phyloP scores from a whole-genome alignment of 2,888 invertebrate species.

The Onchidella celtica region DNA sequence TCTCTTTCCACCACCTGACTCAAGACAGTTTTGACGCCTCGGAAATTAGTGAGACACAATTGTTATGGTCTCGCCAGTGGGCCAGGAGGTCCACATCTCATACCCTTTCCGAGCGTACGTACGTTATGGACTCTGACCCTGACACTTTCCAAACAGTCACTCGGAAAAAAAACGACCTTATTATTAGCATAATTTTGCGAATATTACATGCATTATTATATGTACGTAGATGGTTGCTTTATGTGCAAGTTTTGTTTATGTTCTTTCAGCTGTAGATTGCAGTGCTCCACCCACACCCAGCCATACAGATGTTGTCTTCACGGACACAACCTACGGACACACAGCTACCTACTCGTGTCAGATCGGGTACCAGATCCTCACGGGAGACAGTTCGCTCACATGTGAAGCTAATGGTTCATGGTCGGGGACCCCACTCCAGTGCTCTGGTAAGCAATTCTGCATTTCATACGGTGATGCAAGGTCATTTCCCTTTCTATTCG shows the following conservation, averaged over 20 bases:
- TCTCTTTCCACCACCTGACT: too few species aligned
- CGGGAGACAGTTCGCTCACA: background rate
- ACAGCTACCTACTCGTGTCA: slow-evolving; percentile 16
- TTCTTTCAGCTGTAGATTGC: background rate
- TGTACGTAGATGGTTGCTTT: too few species aligned
- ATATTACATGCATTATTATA: too few species aligned
- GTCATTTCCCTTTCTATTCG: background rate
- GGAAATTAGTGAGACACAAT: too few species aligned
- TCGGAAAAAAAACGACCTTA: too few species aligned
- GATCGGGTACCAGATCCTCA: background rate
- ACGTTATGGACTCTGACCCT: too few species aligned
- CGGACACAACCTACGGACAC: background rate
- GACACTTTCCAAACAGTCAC: too few species aligned
- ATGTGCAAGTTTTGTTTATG: background rate
- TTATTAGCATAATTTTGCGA: too few species aligned
- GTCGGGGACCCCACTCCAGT: background rate
- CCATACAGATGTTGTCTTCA: background rate
- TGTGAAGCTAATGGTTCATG: background rate
- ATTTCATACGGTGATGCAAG: background rate
- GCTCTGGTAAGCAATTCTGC: background rate
- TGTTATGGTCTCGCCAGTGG: too few species aligned
- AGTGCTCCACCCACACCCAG: background rate
- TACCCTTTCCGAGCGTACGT: too few species aligned
- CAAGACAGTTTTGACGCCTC: too few species aligned
- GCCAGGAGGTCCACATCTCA: too few species aligned